phyloP scores from a whole-genome alignment of 2,888 invertebrate species.

The Griposia aprilina region DNA sequence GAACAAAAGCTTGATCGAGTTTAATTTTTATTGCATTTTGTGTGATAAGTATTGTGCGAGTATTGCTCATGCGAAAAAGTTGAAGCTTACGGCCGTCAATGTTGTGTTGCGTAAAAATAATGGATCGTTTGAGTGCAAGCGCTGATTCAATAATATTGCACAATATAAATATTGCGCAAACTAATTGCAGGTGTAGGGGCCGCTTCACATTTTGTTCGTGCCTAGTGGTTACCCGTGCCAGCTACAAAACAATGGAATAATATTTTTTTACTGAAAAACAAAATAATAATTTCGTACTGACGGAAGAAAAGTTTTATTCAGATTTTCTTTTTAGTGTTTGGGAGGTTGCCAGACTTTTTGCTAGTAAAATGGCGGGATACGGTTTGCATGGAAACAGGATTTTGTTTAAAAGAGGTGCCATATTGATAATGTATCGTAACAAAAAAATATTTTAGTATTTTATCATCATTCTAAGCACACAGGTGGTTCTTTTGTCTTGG shows the following conservation, averaged over 20 bases:
- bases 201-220: slow-evolving; percentile 7
- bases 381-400: slow-evolving; percentile 29
- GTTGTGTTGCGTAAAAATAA: not conserved
- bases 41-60: not conserved
- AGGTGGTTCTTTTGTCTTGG: slow-evolving; percentile 1
- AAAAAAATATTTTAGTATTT: slow-evolving; percentile 9
- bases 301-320: slow-evolving; percentile 45
- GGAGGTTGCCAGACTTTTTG: slow-evolving; percentile 47
- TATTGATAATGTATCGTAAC: not conserved
- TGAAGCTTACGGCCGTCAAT: not conserved
- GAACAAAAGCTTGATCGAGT: not conserved
- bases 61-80: not conserved
- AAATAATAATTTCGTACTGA: slow-evolving; percentile 44
- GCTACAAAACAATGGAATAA: slow-evolving; percentile 26
- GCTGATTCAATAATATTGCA: not conserved
- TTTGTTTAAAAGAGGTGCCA: slow-evolving; percentile 9
- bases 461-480: not conserved
- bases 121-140: not conserved
- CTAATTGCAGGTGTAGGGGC: not conserved
- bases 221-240: slow-evolving; percentile 30
- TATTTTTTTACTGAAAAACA: slow-evolving; percentile 10
- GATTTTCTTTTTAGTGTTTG: slow-evolving; percentile 49
- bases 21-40: not conserved
- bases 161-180: not conserved
- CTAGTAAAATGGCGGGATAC: slow-evolving; percentile 17